These are phyloP conservation scores for Hirundichthys speculiger DNA, from an alignment of 2,113 vertebrate species.

Conservation along the genomic window DNA sequence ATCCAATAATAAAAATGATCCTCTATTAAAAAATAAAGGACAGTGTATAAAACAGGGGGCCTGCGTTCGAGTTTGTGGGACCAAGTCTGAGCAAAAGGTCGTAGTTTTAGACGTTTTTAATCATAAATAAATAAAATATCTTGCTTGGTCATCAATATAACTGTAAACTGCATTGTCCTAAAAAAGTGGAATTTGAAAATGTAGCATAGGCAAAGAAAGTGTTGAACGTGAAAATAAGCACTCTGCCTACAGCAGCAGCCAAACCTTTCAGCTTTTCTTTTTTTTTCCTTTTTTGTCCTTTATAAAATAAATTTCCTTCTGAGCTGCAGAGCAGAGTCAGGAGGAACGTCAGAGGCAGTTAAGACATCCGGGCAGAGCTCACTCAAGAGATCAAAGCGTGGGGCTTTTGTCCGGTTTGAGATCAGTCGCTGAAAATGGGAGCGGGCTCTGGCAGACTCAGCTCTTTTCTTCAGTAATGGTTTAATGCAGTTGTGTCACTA, in stretches of 20 bases:
- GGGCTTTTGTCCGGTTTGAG: slow-evolving; percentile 51
- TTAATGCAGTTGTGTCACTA: slow-evolving; percentile 69
- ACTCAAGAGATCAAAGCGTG: slow-evolving; percentile 45
- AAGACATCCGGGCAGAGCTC: slow-evolving; percentile 31
- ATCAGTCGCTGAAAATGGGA: slow-evolving; percentile 47
- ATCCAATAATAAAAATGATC: slow-evolving; percentile 63
- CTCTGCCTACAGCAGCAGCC: slow-evolving; percentile 24
- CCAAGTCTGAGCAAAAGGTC: neutral
- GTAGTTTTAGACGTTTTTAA: neutral
- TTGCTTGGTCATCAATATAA: too few relatives aligned
- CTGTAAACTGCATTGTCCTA: too few relatives aligned
- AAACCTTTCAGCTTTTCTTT: slow-evolving; percentile 12
- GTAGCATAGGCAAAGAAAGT: neutral
- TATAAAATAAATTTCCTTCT: slow-evolving; percentile 19
- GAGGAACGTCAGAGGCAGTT: slow-evolving; percentile 24
- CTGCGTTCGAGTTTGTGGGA: neutral
- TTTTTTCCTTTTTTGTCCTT: slow-evolving; percentile 15
- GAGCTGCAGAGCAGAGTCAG: slow-evolving; percentile 5
- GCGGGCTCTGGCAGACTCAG: slow-evolving; percentile 42
- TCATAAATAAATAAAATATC: neutral
- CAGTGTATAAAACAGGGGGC: too few relatives aligned
- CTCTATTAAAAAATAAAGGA: slow-evolving; percentile 35
- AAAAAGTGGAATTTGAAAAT: neutral
- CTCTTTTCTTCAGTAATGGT: slow-evolving; percentile 49
- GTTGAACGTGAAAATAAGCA: slow-evolving; percentile 4